Percentiles rank a stretch among this genome's conserved stretches.
Conservation (phyloP, 2,113 vertebrate species). For the Cephalopholis sonnerati region DNA sequence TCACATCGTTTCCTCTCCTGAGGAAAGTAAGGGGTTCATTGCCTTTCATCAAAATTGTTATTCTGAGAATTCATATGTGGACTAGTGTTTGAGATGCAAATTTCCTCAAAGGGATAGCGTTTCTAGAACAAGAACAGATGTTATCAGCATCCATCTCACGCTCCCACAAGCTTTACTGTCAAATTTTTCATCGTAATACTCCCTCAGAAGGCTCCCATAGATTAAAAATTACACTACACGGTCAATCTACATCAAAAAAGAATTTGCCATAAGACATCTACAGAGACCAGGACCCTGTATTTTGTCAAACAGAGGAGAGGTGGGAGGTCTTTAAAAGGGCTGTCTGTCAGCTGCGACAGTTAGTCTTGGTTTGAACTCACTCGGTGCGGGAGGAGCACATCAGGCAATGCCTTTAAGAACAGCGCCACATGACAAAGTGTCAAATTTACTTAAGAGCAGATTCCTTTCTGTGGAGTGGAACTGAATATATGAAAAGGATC, state of each 20-base stretch:
- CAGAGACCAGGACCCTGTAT: slow-evolving; percentile 16
- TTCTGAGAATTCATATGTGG: not conserved
- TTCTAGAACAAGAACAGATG: slow-evolving; percentile 49
- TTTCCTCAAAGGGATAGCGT: slow-evolving; percentile 6
- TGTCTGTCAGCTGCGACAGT: slow-evolving; percentile 67
- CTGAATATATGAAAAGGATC: slow-evolving; percentile 69
- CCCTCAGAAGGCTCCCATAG: fast-evolving
- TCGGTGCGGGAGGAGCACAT: slow-evolving; percentile 67
- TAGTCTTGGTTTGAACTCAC: slow-evolving; percentile 72
- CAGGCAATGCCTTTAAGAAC: slow-evolving; percentile 60
- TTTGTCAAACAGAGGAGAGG: slow-evolving; percentile 59
- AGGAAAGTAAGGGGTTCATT: too few species aligned
- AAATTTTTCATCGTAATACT: not conserved
- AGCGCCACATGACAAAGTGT: slow-evolving; percentile 68
- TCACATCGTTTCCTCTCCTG: too few species aligned
- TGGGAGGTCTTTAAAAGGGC: slow-evolving; percentile 80
- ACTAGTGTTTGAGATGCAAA: slow-evolving; percentile 6
- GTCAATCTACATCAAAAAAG: not conserved
- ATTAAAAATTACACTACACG: not conserved
- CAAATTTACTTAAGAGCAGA: slow-evolving; percentile 58
- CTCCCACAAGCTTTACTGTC: not conserved
- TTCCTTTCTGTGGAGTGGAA: slow-evolving; percentile 68
- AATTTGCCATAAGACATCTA: slow-evolving; percentile 16
- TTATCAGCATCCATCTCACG: not conserved
- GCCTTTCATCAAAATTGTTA: not conserved